Evolutionary conservation across 2,113 vertebrate genomes (phyloP).

Genomic region (Leuciscus idus): DNA sequence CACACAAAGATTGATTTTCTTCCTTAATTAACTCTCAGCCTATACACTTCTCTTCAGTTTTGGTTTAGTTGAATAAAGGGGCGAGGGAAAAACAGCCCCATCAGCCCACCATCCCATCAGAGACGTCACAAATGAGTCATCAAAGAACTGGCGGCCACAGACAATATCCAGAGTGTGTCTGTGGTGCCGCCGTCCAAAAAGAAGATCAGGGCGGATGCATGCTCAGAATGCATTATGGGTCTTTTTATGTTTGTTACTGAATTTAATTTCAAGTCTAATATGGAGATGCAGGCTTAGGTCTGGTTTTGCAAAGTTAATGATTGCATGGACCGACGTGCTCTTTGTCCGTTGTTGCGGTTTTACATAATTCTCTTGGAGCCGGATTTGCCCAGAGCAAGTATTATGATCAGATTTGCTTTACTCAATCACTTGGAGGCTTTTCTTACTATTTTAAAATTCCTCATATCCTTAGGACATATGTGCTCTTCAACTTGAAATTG

Average conservation of each 20-base stretch:
- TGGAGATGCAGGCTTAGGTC: slow-evolving; percentile 10
- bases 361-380: slow-evolving; percentile 19
- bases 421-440: neutral
- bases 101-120: slow-evolving; percentile 25
- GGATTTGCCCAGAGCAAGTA: neutral
- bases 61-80: slow-evolving; percentile 32
- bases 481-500: neutral
- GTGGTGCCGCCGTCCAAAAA: neutral
- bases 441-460: neutral
- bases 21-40: slow-evolving; percentile 75
- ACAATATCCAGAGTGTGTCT: slow-evolving; percentile 1
- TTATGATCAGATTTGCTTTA: neutral
- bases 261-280: slow-evolving; percentile 16
- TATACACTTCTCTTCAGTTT: slow-evolving; percentile 39
- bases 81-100: neutral
- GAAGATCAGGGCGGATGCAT: neutral
- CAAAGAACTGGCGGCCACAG: neutral
- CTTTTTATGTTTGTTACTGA: slow-evolving; percentile 26
- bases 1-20: slow-evolving; percentile 72
- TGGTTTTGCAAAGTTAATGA: slow-evolving; percentile 34
- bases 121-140: slow-evolving; percentile 31
- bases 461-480: neutral
- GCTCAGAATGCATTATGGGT: slow-evolving; percentile 33
- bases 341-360: slow-evolving; percentile 22
- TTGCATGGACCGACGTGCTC: slow-evolving; percentile 16